Evolutionary conservation across 64 coral and sea anemone genomes (phyloP).

Genomic region (Actinia equina): DNA sequence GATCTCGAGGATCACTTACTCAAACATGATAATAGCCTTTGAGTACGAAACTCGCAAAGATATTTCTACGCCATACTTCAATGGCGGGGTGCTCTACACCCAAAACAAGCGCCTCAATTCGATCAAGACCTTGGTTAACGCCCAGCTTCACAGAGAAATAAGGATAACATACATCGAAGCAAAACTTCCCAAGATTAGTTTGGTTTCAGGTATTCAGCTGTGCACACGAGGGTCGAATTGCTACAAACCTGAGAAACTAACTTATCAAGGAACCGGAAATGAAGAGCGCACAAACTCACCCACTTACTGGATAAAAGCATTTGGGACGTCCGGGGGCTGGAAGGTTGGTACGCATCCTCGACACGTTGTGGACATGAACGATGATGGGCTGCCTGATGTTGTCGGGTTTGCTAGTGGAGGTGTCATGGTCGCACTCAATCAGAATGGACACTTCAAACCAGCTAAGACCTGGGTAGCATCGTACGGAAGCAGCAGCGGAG

Average conservation of each 20-base stretch:
- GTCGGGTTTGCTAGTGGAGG: constrained; percentile 33
- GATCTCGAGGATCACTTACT: not conserved
- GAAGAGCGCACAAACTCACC: not conserved
- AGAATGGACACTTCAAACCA: not conserved
- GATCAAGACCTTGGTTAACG: not conserved
- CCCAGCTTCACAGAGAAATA: constrained; percentile 1
- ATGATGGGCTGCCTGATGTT: constrained; percentile 19
- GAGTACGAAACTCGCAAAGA: constrained; percentile 13
- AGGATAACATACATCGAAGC: not conserved
- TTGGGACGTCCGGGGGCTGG: not conserved
- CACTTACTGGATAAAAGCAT: not conserved
- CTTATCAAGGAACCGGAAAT: not conserved
- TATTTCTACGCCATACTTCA: not conserved
- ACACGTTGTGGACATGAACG: constrained; percentile 22
- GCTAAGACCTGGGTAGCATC: not conserved
- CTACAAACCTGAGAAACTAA: constrained; percentile 12
- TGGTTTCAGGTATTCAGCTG: not conserved
- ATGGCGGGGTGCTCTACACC: constrained; percentile 1
- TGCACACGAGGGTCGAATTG: not conserved
- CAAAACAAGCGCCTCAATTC: constrained; percentile 11
- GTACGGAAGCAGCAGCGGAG: constrained; percentile 6
- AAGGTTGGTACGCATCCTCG: not conserved
- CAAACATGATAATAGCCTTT: constrained; percentile 2
- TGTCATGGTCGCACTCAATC: not conserved
- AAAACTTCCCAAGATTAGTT: not conserved